Conservation (phyloP, 2,888 invertebrate species). For the Timema podura region DNA sequence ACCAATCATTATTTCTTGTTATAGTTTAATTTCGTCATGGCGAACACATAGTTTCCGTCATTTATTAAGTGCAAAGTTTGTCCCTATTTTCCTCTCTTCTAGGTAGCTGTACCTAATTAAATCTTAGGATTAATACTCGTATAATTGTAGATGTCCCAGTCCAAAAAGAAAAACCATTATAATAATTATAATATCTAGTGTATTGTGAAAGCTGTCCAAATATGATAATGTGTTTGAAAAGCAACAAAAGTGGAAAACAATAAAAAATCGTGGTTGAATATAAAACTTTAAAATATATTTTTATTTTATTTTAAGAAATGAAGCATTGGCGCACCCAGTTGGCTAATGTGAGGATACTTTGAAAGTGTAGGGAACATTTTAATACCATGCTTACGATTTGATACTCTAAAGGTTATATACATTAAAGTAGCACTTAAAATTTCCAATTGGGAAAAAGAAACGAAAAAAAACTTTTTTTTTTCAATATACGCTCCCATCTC, state of each 20-base stretch:
- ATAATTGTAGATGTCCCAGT: constrained; percentile 20
- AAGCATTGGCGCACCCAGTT: no score
- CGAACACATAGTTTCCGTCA: no score
- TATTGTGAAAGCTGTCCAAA: constrained; percentile 29
- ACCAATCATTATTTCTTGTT: constrained; percentile 19
- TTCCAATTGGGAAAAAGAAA: no score
- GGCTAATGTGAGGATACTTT: no score
- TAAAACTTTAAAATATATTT: constrained; percentile 33
- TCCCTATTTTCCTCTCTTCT: constrained; percentile 18
- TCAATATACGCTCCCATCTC: no score
- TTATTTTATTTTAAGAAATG: no score
- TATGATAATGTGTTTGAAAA: constrained; percentile 36
- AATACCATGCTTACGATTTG: no score
- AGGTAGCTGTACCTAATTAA: constrained; percentile 25
- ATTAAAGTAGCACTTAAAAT: no score
- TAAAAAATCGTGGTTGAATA: constrained; percentile 48
- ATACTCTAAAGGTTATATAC: no score
- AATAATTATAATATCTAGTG: constrained; percentile 23
- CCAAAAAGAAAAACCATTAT: constrained; percentile 15
- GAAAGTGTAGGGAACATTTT: no score
- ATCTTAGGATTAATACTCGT: constrained; percentile 11
- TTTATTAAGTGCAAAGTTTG: no score
- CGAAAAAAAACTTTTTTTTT: no score
- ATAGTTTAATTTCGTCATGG: constrained; percentile 13
- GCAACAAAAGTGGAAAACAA: constrained; percentile 25